Evolutionary conservation across 1,140 invertebrate genomes (phyloP).

Genomic region (Dreissena polymorpha): DNA sequence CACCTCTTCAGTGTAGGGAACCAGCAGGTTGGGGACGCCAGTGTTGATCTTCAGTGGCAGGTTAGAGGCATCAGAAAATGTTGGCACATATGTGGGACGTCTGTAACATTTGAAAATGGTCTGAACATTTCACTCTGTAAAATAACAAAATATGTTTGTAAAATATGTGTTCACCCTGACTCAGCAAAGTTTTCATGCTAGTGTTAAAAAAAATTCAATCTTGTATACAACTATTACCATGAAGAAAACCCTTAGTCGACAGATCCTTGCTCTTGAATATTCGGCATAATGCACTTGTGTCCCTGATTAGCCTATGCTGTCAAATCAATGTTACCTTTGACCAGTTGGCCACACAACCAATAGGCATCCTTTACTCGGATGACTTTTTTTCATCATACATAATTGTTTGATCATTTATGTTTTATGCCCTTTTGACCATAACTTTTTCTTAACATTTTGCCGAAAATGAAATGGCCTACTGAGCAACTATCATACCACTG

Average conservation of each 20-base stretch:
- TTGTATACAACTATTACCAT: not conserved
- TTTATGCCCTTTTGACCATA: no score
- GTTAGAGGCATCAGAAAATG: not conserved
- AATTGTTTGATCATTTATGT: no score
- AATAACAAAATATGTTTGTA: not conserved
- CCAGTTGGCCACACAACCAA: no score
- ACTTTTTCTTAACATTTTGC: no score
- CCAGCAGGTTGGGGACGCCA: not conserved
- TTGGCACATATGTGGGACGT: not conserved
- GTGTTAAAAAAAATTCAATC: not conserved
- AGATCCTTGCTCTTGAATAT: no score
- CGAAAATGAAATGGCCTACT: no score
- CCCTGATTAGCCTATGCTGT: no score
- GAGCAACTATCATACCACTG: no score
- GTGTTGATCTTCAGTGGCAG: slow-evolving; percentile 20
- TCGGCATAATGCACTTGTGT: no score
- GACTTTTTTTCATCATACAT: no score
- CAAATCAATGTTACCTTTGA: no score
- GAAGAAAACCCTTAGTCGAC: not conserved
- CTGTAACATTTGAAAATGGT: not conserved
- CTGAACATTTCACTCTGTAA: not conserved
- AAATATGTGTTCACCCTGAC: not conserved
- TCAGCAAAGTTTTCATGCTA: not conserved
- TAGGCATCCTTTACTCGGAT: no score
- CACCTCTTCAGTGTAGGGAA: slow-evolving; percentile 8